Evolutionary conservation across 2,888 invertebrate genomes (phyloP).

Genomic region (Hydropsyche betteni): DNA sequence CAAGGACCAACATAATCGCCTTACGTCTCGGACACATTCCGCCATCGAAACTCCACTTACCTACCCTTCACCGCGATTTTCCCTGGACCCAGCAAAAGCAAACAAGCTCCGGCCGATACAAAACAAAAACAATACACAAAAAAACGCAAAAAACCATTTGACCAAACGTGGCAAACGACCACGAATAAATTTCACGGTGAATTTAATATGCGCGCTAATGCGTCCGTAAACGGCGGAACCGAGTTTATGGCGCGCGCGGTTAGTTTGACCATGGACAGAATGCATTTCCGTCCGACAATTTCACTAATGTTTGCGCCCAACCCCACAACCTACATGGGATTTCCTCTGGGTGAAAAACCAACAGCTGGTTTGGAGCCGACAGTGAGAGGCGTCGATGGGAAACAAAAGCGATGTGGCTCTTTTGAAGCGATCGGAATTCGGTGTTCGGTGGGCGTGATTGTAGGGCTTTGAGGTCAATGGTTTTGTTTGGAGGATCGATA

Average conservation of each 20-base stretch:
- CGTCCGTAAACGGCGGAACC: slow-evolving; percentile 34
- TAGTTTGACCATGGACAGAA: slow-evolving; percentile 28
- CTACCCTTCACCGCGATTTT: not conserved
- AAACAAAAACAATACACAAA: not conserved
- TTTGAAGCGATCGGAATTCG: no score
- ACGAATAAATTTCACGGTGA: slow-evolving; percentile 40
- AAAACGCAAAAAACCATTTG: slow-evolving; percentile 17
- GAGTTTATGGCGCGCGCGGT: slow-evolving; percentile 38
- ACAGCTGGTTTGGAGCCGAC: no score
- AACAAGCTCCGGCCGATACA: not conserved
- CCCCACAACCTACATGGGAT: no score
- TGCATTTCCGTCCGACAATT: slow-evolving; percentile 37
- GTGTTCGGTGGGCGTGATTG: no score
- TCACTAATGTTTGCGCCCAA: slow-evolving; percentile 24
- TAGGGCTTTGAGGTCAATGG: no score
- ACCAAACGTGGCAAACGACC: slow-evolving; percentile 6
- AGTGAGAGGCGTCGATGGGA: no score
- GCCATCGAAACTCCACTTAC: not conserved
- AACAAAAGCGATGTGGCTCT: no score
- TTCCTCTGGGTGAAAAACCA: no score
- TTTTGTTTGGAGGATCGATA: no score
- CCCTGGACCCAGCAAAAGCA: not conserved
- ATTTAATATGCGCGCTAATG: slow-evolving; percentile 39
- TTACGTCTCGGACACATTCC: no score
- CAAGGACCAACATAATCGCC: no score